Conservation (phyloP, 2,888 invertebrate species). For the Oegoconia quadripuncta region DNA sequence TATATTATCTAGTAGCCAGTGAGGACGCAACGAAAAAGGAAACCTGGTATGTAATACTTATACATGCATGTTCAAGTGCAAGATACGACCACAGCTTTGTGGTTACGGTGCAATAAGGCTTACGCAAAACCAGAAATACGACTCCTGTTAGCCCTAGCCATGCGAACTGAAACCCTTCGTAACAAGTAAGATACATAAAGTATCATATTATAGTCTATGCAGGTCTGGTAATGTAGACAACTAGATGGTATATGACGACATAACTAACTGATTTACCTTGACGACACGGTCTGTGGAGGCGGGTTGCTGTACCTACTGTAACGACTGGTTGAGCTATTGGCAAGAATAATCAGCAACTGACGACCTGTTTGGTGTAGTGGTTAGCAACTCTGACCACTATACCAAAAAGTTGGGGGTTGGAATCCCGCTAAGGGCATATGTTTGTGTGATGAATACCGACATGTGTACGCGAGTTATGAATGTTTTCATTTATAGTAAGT, state of each 20-base stretch:
- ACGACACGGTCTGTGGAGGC: conserved; percentile 20
- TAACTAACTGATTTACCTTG: conserved; percentile 40
- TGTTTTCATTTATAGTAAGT: too few species aligned
- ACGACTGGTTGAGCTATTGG: background rate
- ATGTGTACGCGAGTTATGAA: too few species aligned
- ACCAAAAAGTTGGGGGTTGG: too few species aligned
- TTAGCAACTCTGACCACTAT: too few species aligned
- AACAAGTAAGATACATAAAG: too few species aligned
- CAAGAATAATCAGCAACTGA: too few species aligned
- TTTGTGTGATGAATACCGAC: too few species aligned
- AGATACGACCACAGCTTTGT: conserved; percentile 13
- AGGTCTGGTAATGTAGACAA: too few species aligned
- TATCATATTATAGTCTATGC: too few species aligned
- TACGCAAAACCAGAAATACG: conserved; percentile 25
- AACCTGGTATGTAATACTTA: background rate
- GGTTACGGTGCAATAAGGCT: conserved; percentile 14
- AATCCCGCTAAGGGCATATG: too few species aligned
- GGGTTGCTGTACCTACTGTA: conserved; percentile 5
- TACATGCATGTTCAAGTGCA: background rate
- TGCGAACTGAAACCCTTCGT: too few species aligned
- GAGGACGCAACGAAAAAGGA: background rate
- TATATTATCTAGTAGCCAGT: background rate
- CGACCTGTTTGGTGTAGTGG: too few species aligned
- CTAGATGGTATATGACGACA: conserved; percentile 4
- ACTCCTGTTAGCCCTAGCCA: conserved; percentile 13